A percentile compares a stretch with the other conserved stretches of the same genome.
These are phyloP conservation scores for Tethea ocularis DNA, from an alignment of 2,888 invertebrate genomes.

Conservation along the genomic window DNA sequence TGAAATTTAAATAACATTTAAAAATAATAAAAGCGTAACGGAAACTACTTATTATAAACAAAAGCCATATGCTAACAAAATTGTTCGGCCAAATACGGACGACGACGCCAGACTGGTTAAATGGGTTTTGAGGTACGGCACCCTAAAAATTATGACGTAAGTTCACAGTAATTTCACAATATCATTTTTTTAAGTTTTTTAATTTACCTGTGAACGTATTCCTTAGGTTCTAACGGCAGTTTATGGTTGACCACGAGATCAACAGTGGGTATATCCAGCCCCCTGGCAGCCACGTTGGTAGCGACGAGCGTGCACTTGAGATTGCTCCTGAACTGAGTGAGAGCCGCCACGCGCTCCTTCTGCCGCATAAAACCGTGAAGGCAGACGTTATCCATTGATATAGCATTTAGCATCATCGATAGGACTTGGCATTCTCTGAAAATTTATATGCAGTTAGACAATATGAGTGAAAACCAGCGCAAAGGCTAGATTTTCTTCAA, in stretches of 20 bases:
- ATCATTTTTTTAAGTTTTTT: background rate
- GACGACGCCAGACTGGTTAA: too few species aligned
- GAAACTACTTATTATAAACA: too few species aligned
- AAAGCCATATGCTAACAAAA: too few species aligned
- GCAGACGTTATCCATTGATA: constrained; percentile 95
- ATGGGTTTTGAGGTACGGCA: too few species aligned
- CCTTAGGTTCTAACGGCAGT: constrained; percentile 94
- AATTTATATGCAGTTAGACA: constrained; percentile 54
- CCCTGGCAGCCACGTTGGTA: constrained; percentile 98
- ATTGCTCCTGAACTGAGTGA: constrained; percentile 95
- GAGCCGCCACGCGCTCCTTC: constrained; percentile 91
- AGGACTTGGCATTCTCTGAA: constrained; percentile 94
- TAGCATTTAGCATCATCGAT: constrained; percentile 93
- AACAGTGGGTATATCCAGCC: constrained; percentile 98
- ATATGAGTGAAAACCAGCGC: too few species aligned
- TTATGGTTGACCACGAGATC: constrained; percentile 97
- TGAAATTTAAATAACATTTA: too few species aligned
- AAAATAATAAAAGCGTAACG: too few species aligned
- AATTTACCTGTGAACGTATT: constrained; percentile 92
- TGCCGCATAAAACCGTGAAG: constrained; percentile 97
- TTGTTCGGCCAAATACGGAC: too few species aligned
- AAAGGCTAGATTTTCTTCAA: constrained; percentile 2
- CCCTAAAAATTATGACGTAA: too few species aligned
- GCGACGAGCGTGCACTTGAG: constrained; percentile 94
- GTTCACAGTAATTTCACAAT: too few species aligned